Conservation (phyloP, 1,140 invertebrate genomes). For the Musca vetustissima region DNA sequence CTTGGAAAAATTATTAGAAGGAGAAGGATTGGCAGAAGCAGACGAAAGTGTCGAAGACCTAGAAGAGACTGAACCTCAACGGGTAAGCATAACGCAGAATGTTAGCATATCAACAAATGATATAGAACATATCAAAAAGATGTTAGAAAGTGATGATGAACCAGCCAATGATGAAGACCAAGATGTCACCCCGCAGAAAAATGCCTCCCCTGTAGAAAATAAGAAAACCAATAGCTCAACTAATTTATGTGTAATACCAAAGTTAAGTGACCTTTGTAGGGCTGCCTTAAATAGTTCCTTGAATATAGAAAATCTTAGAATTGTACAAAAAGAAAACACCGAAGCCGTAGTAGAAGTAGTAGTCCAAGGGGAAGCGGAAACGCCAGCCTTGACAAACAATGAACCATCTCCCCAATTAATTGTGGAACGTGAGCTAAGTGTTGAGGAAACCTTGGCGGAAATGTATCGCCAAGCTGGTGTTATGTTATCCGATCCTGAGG, state of each 20-base stretch:
- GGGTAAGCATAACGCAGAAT: not conserved
- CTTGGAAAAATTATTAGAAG: too few species aligned
- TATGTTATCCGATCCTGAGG: slow-evolving; percentile 39
- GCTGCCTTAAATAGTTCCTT: slow-evolving; percentile 56
- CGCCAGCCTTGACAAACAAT: not conserved
- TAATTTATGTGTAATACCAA: slow-evolving; percentile 38
- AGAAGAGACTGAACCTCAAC: not conserved
- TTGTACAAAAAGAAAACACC: too few species aligned
- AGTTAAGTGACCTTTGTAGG: slow-evolving; percentile 56
- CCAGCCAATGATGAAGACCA: not conserved
- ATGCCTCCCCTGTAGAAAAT: not conserved
- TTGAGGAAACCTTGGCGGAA: slow-evolving; percentile 51
- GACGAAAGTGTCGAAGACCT: not conserved
- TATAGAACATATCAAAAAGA: slow-evolving; percentile 47
- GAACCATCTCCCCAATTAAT: too few species aligned
- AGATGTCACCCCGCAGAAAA: not conserved
- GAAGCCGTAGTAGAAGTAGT: not conserved
- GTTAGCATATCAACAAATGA: slow-evolving; percentile 37
- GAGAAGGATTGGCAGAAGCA: too few species aligned
- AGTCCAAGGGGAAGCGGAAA: slow-evolving; percentile 9
- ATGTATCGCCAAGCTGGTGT: slow-evolving; percentile 51
- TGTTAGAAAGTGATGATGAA: slow-evolving; percentile 42
- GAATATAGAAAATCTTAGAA: not conserved
- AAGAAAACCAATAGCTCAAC: slow-evolving; percentile 1
- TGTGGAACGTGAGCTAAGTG: slow-evolving; percentile 42